These are phyloP conservation scores for Stegostoma tigrinum DNA, from an alignment of 2,113 vertebrate species.

Conservation along the genomic window DNA sequence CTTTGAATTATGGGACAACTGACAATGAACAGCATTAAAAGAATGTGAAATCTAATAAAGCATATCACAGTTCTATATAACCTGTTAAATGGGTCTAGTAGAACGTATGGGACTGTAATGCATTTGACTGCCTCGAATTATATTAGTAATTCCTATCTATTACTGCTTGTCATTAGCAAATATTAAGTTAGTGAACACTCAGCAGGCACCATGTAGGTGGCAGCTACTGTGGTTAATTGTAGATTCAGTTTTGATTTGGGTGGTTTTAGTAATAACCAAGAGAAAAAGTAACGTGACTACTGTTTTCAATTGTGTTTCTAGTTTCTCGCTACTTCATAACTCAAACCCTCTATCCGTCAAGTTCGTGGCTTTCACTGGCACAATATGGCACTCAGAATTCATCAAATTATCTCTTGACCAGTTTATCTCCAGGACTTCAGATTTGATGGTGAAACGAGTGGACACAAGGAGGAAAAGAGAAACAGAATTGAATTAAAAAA, in stretches of 20 bases:
- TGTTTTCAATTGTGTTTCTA: constrained; percentile 33
- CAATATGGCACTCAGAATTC: neutral
- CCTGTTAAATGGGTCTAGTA: neutral
- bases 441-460: neutral
- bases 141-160: neutral
- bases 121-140: neutral
- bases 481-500: no score
- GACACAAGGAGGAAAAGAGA: neutral
- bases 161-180: neutral
- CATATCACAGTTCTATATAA: neutral
- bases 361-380: neutral
- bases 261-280: constrained; percentile 9
- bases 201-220: constrained; percentile 7
- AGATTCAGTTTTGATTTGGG: constrained; percentile 35
- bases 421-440: neutral
- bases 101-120: neutral
- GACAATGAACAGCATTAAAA: neutral
- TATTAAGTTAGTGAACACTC: neutral
- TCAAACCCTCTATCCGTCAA: neutral
- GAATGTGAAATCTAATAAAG: neutral
- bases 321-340: neutral
- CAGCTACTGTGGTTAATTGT: constrained; percentile 30
- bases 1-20: neutral
- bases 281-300: constrained; percentile 26
- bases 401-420: neutral